phyloP scores from a whole-genome alignment of 2,113 vertebrate genomes.

The Sterrhoptilus dennistouni region DNA sequence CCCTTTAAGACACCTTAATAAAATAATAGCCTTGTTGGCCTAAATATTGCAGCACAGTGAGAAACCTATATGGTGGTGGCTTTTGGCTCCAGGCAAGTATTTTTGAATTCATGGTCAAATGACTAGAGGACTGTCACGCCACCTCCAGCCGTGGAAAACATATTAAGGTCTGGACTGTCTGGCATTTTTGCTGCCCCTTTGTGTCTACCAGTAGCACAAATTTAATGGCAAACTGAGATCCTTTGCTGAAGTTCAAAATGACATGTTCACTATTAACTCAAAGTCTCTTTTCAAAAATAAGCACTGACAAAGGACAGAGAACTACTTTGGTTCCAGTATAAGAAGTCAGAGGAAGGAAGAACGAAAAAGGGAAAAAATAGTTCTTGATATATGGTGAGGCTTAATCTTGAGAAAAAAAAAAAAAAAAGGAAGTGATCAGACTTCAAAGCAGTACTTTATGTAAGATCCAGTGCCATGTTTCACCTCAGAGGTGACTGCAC shows the following conservation, averaged over 20 bases:
- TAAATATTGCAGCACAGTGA: neutral
- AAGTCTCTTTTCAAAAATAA: constrained; percentile 9
- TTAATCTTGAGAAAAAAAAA: neutral
- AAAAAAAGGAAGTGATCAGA: neutral
- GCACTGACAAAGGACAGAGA: neutral
- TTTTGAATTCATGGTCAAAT: neutral
- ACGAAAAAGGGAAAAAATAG: neutral
- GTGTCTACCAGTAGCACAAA: neutral
- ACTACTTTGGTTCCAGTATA: neutral
- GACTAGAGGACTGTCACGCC: neutral
- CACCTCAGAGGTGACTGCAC: neutral
- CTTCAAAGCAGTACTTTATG: neutral
- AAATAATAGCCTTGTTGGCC: neutral
- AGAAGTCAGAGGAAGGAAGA: neutral
- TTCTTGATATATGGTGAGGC: neutral
- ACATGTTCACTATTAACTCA: neutral
- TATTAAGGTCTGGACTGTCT: neutral
- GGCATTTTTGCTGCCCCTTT: neutral
- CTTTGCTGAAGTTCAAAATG: neutral
- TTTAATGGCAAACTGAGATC: neutral
- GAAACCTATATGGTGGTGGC: neutral
- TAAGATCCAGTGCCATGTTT: neutral
- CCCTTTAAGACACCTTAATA: neutral
- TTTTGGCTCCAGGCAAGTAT: neutral
- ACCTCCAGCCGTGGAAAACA: neutral